These are phyloP conservation scores for Bellardia bayeri DNA, from an alignment of 2,888 invertebrate species.

Conservation along the genomic window DNA sequence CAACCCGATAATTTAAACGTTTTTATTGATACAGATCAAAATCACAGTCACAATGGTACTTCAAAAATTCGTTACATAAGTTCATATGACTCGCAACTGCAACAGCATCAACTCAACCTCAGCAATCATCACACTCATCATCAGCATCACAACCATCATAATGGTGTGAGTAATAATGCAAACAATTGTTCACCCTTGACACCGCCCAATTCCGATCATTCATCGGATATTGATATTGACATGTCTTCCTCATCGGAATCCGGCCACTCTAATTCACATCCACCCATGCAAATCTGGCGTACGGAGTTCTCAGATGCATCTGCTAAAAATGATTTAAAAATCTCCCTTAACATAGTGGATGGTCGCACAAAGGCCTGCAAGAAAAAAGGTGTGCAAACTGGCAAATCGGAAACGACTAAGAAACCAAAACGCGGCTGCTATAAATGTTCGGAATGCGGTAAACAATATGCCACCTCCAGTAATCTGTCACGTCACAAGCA, in stretches of 20 bases:
- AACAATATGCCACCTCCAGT: slow-evolving; percentile 95
- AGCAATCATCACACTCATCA: slow-evolving; percentile 50
- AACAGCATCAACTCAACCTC: slow-evolving; percentile 56
- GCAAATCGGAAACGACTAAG: slow-evolving; percentile 77
- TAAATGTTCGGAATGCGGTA: slow-evolving; percentile 94
- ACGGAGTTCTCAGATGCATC: slow-evolving; percentile 75
- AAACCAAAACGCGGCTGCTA: slow-evolving; percentile 85
- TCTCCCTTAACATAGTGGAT: slow-evolving; percentile 82
- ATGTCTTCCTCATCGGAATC: slow-evolving; percentile 83
- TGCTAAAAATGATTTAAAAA: slow-evolving; percentile 67
- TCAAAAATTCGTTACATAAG: slow-evolving; percentile 82
- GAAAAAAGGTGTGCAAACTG: slow-evolving; percentile 63
- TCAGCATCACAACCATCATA: slow-evolving; percentile 61
- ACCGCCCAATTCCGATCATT: slow-evolving; percentile 90
- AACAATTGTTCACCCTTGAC: slow-evolving; percentile 86
- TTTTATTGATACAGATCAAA: slow-evolving; percentile 66
- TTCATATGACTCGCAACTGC: slow-evolving; percentile 82
- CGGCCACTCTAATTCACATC: slow-evolving; percentile 77
- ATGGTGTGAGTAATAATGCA: slow-evolving; percentile 77
- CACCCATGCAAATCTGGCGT: slow-evolving; percentile 64
- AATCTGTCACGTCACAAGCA: slow-evolving; percentile 96
- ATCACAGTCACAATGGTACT: slow-evolving; percentile 74
- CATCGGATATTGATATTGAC: slow-evolving; percentile 89
- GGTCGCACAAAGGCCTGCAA: slow-evolving; percentile 82
- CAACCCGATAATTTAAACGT: slow-evolving; percentile 74